phyloP scores from a whole-genome alignment of 2,113 vertebrate species.

The Gracilinanus agilis region DNA sequence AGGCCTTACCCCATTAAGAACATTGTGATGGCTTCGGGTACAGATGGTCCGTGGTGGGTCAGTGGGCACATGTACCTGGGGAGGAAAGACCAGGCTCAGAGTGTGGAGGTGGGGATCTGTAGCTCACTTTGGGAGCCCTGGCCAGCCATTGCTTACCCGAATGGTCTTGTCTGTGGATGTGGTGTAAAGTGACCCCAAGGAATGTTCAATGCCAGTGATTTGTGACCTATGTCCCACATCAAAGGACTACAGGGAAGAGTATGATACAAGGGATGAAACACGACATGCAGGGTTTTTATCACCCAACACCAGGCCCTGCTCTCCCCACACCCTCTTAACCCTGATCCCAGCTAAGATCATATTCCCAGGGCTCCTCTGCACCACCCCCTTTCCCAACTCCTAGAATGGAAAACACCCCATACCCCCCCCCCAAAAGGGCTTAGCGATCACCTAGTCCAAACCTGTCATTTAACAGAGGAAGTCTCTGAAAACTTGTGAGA shows the following conservation, averaged over 20 bases:
- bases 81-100: slow-evolving; percentile 11
- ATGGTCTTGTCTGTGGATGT: slow-evolving; percentile 91
- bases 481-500: background rate
- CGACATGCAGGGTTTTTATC: background rate
- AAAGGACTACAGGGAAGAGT: slow-evolving; percentile 80
- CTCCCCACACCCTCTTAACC: background rate
- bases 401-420: background rate
- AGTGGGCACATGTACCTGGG: slow-evolving; percentile 92
- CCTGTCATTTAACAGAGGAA: background rate
- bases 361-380: background rate
- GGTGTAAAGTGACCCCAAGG: slow-evolving; percentile 90
- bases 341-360: background rate
- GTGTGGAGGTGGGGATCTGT: background rate
- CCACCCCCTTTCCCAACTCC: background rate
- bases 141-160: slow-evolving; percentile 83
- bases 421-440: too few species aligned
- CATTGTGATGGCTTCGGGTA: slow-evolving; percentile 85
- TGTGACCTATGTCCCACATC: slow-evolving; percentile 92
- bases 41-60: slow-evolving; percentile 91
- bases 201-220: slow-evolving; percentile 91
- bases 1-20: slow-evolving; percentile 90
- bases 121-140: background rate
- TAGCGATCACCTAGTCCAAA: background rate
- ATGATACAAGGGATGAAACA: background rate
- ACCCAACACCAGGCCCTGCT: background rate